Evolutionary conservation across 2,113 vertebrate species (phyloP).

Genomic region (Calypte anna): DNA sequence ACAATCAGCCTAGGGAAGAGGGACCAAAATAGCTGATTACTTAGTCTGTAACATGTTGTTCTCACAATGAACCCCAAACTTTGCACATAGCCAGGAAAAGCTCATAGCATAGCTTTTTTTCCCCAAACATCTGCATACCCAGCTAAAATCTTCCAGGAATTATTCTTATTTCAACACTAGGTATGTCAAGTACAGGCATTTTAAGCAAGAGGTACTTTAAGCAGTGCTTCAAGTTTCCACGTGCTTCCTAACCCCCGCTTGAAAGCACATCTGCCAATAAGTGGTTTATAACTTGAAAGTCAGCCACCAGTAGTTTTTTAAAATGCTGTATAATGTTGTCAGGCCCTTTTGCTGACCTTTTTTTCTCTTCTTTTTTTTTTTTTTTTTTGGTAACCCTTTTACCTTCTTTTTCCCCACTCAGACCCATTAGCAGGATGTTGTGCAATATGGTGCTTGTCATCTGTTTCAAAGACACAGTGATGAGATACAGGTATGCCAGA

Average conservation of each 20-base stretch:
- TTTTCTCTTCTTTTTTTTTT: neutral
- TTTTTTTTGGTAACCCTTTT: conserved; percentile 64
- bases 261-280: conserved; percentile 28
- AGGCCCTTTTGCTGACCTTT: conserved; percentile 27
- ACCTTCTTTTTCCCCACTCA: conserved; percentile 68
- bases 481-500: conserved; percentile 87
- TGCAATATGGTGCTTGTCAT: conserved; percentile 85
- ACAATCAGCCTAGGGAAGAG: neutral
- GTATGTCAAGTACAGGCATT: neutral
- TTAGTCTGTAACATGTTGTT: neutral
- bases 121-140: neutral
- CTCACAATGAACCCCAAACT: neutral
- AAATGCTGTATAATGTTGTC: neutral
- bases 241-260: neutral
- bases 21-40: neutral
- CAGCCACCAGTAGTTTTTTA: neutral
- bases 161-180: neutral
- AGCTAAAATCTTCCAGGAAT: conserved; percentile 7
- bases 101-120: neutral
- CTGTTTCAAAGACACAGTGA: conserved; percentile 82
- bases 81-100: neutral
- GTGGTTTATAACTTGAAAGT: conserved; percentile 18
- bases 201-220: conserved; percentile 11
- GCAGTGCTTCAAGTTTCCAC: neutral
- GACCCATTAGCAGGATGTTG: conserved; percentile 79